Evolutionary conservation across 2,113 vertebrate species (phyloP), one percentile per base, ranked within the genome.

Genomic region (Planiliza haematocheilus): DNA sequence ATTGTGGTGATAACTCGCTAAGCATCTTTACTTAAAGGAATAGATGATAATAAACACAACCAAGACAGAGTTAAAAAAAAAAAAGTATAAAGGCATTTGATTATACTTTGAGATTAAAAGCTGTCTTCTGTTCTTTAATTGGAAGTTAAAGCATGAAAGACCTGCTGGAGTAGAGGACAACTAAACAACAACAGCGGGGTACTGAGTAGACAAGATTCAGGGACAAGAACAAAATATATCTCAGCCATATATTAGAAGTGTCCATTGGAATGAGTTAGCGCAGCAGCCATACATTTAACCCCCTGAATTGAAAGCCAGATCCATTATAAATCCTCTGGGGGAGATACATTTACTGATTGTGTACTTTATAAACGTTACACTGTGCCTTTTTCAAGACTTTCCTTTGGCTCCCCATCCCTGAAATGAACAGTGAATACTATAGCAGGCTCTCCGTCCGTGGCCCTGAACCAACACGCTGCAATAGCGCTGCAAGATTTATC

Each of bases 261-360:
- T 63, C 73, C 24, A 9, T 5, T 21, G 70, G 68, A 49, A 70
- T 65, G 67, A 80, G 66, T 81, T 60, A 62, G 74, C 37, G 30
- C 58, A 30, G 50, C 13, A 64, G 74, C 81, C 62, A 18, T 79
- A 83, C 72, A 75, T 83, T 83, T 72, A 89, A 89, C 81, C 81
- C 43, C 39, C 38, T 70, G 59, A 81, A 68, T 38, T 74, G 77
- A 41, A 75, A 86, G 74, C 76, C 83, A 85, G 59, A 82, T 65
- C 67, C 61, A 81, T 88, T 87, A 74, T 78, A 77, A 77, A 82
- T 73, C 73, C 58, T 81, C 77, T n/a, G 18, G 46, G 62, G 59
- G 59, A 48, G 77, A 74, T 56, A 83, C 57, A 74, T 85, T 66
- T 66, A 75, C 83, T 85, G 79, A 86, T 87, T 79, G 58, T 74